Evolutionary conservation across 2,797 vertebrate species (phyloP), one percentile per base, ranked within the genome.

Genomic region (Tauraco hartlaubi): DNA sequence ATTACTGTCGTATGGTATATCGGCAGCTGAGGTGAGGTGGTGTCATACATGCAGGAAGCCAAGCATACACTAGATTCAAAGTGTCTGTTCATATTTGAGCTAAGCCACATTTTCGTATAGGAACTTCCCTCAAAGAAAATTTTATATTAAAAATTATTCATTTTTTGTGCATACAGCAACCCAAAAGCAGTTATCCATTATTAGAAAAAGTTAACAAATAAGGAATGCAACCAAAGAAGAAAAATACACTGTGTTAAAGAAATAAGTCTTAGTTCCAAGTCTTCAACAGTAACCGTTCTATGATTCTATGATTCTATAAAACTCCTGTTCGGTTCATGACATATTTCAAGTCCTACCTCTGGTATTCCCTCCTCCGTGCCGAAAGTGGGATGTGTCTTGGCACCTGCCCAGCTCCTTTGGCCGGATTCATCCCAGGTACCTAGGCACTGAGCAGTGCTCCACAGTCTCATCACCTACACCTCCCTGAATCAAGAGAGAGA

Each of bases 371-470:
- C n/a, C 62, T 66, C 41, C 46, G 25, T 51, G 52, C 39, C 49
- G 69, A 64, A 81, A 61, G 29, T 0, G 0, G 41, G 16, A 72
- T 3, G 2, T 54, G 21, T 15, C 51, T 63, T 3, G 1, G 46
- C 33, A 48, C 29, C 29, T 66, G 41, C 29, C 22, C 49, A 39
- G 31, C 15, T 52, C 6, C 59, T 79, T 52, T n/a, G 41, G 9
- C 31, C 3, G 2, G 26, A 39, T 73, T 67, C 5, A 2, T 28
- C 44, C 26, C 29, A 43, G 2, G 2, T 64, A 46, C 46, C 29
- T 26, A 52, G 29, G 29, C n/a, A 58, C 19, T 52, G 33, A 74
- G 39, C n/a, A 46, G 15, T 25, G 33, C 28, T 58, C 10, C 21
- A 28, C 43, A 20, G 21, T 68, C 44, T 46, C 26, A 68, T 35